Conservation (phyloP, 2,888 invertebrate species). For the Harpalus rubripes region DNA sequence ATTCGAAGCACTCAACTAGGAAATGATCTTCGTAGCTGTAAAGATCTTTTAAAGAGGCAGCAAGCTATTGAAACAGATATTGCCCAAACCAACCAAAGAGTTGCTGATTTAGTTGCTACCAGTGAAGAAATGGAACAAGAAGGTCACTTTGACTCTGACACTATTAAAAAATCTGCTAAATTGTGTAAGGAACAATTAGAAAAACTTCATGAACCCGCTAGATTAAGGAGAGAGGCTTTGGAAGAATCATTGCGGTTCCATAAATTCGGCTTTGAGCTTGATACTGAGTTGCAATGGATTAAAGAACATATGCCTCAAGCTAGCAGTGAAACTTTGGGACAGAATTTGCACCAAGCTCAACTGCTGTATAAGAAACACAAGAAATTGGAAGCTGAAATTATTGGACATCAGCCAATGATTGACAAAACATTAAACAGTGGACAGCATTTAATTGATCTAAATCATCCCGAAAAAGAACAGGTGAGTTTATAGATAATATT, state of each 20-base stretch:
- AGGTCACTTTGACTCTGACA: conserved; percentile 95
- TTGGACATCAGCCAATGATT: conserved; percentile 91
- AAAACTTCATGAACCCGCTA: conserved; percentile 86
- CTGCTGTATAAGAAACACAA: conserved; percentile 95
- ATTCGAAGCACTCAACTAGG: conserved; percentile 91
- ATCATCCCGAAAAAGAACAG: conserved; percentile 89
- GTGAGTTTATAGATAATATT: conserved; percentile 75
- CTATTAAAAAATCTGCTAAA: conserved; percentile 89
- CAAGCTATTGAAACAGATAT: conserved; percentile 94
- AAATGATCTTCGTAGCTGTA: conserved; percentile 93
- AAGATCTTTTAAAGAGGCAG: conserved; percentile 93
- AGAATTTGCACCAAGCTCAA: conserved; percentile 95
- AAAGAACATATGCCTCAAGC: conserved; percentile 92
- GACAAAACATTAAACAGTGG: conserved; percentile 91
- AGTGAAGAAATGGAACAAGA: conserved; percentile 95
- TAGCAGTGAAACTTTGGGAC: conserved; percentile 86
- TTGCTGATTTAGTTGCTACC: conserved; percentile 86
- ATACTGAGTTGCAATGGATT: conserved; percentile 97
- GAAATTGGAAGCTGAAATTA: conserved; percentile 94
- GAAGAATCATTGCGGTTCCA: conserved; percentile 92
- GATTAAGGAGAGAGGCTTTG: conserved; percentile 85
- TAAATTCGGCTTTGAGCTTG: conserved; percentile 95
- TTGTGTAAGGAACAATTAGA: conserved; percentile 85
- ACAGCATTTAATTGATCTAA: conserved; percentile 84
- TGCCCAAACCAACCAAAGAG: conserved; percentile 81